Base-by-base conservation (phyloP, 2,888 invertebrate genomes). In the Oscheius sp. region DNA sequence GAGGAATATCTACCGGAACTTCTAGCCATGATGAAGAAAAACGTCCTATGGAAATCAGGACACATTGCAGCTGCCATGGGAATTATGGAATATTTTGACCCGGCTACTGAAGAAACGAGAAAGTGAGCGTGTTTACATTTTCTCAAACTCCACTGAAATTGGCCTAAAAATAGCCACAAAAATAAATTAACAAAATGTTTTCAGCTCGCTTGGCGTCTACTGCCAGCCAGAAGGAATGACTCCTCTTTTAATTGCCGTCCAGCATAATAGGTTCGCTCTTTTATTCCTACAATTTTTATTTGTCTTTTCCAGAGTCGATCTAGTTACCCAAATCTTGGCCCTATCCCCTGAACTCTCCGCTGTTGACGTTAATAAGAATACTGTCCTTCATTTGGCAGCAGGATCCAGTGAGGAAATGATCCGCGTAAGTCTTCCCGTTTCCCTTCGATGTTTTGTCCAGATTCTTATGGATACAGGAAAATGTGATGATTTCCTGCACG, bases 291-390 rank as follows among this genome's bases (percentile, higher is more conserved):
- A 23, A 21, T 55, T 25, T 55, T 6, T 6, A 5, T 13, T 35
- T 21, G 1, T 35, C 35, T 29, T 58, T 72, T 79, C 21, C 70
- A 80, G 80, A 55, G 52, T 72, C 16, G 79, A 80, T n/a, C 78
- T 85, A 49, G 86, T 85, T 1, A 69, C 75, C 6, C 79, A 78
- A 69, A 75, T 87, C 58, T 49, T 87, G 12, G 73, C 82, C 12
- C 70, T 78, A 7, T 95, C 95, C 3, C 96, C 95, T 0, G 93
- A 93, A 84, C 94, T 16, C 93, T 95, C 94, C 86, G 96, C 97
- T 0, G 91, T 98, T 71, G 98, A 98, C 90, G 97, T 98, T 90
- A 96, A 97, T 0, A 96, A 97, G 16, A 96, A 74, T 29, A 72
- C 74, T 56, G 71, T 78, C 45, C 73, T 81, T 12, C 81, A 81